A percentile compares a stretch with the other conserved stretches of the same genome.
phyloP scores from a whole-genome alignment of 2,797 vertebrate species.

The Semaprochilodus insignis region DNA sequence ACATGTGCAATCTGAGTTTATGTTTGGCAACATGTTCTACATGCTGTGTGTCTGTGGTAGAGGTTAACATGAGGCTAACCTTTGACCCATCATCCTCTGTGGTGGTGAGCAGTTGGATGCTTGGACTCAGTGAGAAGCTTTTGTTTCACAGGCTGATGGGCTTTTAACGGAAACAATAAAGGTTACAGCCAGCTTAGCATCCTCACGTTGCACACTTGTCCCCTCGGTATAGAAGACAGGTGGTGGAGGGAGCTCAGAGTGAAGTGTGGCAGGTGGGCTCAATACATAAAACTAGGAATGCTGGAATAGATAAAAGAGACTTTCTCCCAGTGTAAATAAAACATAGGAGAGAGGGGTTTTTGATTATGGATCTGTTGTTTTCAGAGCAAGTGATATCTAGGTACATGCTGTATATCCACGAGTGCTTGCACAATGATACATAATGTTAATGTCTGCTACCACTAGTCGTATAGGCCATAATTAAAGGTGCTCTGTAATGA shows the following conservation, averaged over 20 bases:
- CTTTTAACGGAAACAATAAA: slow-evolving; percentile 67
- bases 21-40: slow-evolving; percentile 12
- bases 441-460: not conserved
- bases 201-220: slow-evolving; percentile 47
- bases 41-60: slow-evolving; percentile 26
- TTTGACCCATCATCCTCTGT: slow-evolving; percentile 39
- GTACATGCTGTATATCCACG: not conserved
- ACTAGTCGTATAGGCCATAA: not conserved
- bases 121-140: slow-evolving; percentile 45
- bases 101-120: slow-evolving; percentile 32
- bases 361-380: not conserved
- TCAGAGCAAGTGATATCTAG: not conserved
- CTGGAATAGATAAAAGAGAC: not conserved
- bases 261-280: slow-evolving; percentile 15
- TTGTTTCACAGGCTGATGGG: slow-evolving; percentile 51
- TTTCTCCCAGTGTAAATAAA: not conserved
- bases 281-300: slow-evolving; percentile 13
- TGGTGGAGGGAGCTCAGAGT: slow-evolving; percentile 41
- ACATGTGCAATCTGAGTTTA: slow-evolving; percentile 28
- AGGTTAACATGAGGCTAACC: slow-evolving; percentile 43
- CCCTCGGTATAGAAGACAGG: slow-evolving; percentile 52
- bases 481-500: not conserved
- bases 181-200: slow-evolving; percentile 53
- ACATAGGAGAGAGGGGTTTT: not conserved
- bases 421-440: not conserved